Evolutionary conservation across 2,113 vertebrate species (phyloP).

Genomic region (Tautogolabrus adspersus): DNA sequence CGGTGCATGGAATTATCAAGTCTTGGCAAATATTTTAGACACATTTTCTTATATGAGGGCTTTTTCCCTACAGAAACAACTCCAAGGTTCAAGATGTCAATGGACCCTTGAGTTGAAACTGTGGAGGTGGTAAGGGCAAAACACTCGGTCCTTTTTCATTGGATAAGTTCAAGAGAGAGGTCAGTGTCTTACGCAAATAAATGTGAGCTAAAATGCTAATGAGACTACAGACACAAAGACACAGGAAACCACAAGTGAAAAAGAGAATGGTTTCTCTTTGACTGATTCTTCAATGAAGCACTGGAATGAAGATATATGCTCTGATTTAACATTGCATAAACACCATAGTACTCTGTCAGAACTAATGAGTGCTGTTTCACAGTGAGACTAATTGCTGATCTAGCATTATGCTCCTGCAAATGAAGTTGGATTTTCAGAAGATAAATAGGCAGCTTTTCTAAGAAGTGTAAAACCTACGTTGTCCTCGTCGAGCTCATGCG

Average conservation of each 20-base stretch:
- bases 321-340: constrained; percentile 9
- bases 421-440: background rate
- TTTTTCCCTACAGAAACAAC: background rate
- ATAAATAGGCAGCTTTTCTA: background rate
- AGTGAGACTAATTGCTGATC: constrained; percentile 36
- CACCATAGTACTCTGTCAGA: background rate
- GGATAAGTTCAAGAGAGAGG: constrained; percentile 5
- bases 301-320: background rate
- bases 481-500: background rate
- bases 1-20: background rate
- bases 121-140: background rate
- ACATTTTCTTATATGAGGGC: background rate
- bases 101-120: constrained; percentile 1
- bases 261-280: background rate
- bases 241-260: background rate
- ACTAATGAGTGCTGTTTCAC: constrained; percentile 34
- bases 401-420: background rate
- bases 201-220: background rate
- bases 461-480: background rate
- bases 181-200: background rate
- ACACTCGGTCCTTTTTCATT: background rate
- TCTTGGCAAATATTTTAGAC: background rate
- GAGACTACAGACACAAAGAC: constrained; percentile 5
- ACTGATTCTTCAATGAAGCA: background rate
- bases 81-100: constrained; percentile 1